These are phyloP conservation scores for Acrocephalus arundinaceus DNA, from an alignment of 2,113 vertebrate species.

Conservation along the genomic window DNA sequence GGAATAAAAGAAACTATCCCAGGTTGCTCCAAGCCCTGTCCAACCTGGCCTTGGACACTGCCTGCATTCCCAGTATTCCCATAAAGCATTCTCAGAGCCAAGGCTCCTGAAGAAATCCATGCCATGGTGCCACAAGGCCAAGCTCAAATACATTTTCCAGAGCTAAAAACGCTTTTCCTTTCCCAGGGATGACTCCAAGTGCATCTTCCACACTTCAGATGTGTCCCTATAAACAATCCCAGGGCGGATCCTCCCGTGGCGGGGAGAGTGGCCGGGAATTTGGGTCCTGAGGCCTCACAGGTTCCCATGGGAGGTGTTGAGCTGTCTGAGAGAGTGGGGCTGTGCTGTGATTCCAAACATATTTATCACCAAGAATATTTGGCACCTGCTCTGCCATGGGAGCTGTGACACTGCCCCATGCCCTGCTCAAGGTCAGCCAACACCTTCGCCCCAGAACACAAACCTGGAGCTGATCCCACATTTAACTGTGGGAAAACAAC, in stretches of 20 bases:
- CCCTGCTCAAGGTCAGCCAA: not conserved
- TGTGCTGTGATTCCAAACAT: not conserved
- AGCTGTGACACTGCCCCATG: rapidly evolving
- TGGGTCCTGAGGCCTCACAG: not conserved
- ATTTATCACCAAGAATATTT: not conserved
- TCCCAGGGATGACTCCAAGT: not conserved
- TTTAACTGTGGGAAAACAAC: too few species aligned
- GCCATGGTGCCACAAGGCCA: rapidly evolving
- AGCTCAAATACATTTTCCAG: rapidly evolving
- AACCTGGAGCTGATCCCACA: not conserved
- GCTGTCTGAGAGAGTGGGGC: not conserved
- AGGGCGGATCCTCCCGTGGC: not conserved
- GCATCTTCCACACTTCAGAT: not conserved
- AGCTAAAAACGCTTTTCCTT: not conserved
- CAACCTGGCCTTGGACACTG: not conserved
- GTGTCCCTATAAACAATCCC: rapidly evolving
- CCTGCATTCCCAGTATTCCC: not conserved
- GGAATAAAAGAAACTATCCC: not conserved
- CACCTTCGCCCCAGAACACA: not conserved
- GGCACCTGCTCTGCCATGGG: rapidly evolving
- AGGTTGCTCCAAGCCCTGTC: rapidly evolving
- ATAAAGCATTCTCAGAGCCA: not conserved
- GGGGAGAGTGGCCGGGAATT: not conserved
- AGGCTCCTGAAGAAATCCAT: rapidly evolving
- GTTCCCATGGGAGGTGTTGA: not conserved